These are phyloP conservation scores for Chrysochloris asiatica DNA, from an alignment of 2,113 vertebrate genomes.

Conservation along the genomic window DNA sequence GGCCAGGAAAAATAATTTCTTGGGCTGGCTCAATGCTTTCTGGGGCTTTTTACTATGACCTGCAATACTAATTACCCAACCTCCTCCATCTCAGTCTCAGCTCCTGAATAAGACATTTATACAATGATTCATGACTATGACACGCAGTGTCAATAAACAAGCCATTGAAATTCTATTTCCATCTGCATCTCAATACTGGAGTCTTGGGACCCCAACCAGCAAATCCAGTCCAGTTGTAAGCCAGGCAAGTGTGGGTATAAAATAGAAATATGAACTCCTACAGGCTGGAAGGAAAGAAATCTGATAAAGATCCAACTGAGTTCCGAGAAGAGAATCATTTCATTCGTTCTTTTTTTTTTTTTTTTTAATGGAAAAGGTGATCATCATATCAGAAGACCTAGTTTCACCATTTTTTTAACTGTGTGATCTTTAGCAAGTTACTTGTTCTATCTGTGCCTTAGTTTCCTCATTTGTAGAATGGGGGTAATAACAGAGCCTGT, in stretches of 20 bases:
- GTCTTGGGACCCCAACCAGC: not conserved
- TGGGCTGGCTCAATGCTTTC: constrained; percentile 56
- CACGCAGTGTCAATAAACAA: constrained; percentile 22
- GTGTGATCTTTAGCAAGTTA: not conserved
- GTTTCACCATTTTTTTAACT: not conserved
- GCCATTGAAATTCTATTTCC: not conserved
- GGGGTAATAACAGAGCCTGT: not conserved
- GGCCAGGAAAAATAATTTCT: constrained; percentile 74
- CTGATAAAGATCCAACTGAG: not conserved
- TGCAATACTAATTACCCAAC: constrained; percentile 65
- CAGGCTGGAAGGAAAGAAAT: too few species aligned
- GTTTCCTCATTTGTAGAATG: not conserved
- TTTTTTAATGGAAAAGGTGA: too few species aligned
- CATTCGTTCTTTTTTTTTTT: not conserved
- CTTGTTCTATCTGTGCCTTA: not conserved
- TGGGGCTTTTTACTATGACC: constrained; percentile 56
- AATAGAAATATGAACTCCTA: not conserved
- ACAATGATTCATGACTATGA: not conserved
- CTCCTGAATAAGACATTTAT: constrained; percentile 61
- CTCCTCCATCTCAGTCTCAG: not conserved
- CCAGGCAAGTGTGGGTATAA: not conserved
- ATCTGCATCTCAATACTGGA: not conserved
- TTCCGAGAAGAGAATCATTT: not conserved
- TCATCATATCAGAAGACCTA: not conserved
- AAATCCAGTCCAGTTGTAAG: not conserved